A percentile compares a stretch with the other conserved stretches of the same genome.
Conservation (phyloP, 2,113 vertebrate species). For the Callipepla squamata region DNA sequence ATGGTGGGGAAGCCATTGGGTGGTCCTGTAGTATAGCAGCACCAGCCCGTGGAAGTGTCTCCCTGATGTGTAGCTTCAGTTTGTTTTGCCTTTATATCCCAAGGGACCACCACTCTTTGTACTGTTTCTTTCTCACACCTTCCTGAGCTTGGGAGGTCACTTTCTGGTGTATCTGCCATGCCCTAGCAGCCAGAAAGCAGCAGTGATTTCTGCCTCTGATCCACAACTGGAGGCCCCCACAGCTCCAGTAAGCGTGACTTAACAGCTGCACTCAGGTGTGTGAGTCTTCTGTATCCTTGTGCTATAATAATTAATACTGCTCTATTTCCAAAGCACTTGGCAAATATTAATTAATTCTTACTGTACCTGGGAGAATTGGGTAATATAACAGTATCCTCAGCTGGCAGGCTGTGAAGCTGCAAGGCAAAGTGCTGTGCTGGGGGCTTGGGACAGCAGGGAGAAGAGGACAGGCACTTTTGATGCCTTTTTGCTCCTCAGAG, state of each 20-base stretch:
- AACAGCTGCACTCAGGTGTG: background rate
- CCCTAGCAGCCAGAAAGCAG: background rate
- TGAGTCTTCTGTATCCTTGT: background rate
- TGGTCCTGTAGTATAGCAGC: background rate
- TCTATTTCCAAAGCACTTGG: background rate
- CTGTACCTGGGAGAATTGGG: fast-evolving
- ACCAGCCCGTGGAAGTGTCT: fast-evolving
- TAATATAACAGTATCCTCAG: background rate
- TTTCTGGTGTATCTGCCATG: fast-evolving
- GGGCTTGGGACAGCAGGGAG: background rate
- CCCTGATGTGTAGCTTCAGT: background rate
- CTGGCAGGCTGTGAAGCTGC: background rate
- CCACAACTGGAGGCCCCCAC: background rate
- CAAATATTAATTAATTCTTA: background rate
- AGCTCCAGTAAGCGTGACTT: fast-evolving
- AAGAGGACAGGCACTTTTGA: background rate
- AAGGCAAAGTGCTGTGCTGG: background rate
- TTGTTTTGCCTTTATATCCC: background rate
- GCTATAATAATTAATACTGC: background rate
- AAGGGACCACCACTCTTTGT: background rate
- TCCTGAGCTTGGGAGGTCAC: background rate
- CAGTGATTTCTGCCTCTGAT: background rate
- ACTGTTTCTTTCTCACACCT: background rate
- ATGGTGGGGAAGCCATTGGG: background rate
- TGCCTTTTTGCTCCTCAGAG: background rate